Base-by-base conservation (phyloP, 2,797 vertebrate genomes). In the Tragopan temminckii region DNA sequence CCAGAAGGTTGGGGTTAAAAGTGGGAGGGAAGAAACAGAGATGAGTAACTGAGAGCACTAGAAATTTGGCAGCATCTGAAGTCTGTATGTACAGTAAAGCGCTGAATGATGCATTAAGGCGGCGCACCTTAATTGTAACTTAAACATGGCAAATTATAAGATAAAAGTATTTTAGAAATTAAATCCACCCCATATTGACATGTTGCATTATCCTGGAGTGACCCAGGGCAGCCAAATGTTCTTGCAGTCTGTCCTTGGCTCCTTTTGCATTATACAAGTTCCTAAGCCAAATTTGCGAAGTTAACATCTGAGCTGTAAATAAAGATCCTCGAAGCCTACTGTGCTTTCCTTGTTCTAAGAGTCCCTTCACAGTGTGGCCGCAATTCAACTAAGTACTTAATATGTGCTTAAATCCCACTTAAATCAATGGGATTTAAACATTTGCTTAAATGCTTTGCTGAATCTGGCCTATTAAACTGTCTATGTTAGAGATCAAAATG, bases 301-400 rank as follows among this genome's bases (percentile, higher is more conserved):
- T 96, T 90, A 94, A 88, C 80, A 92, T 94, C 93, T 96, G 91
- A 96, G 89, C 94, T 89, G 94, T 94, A 95, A 96, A 94, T 92
- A 90, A 92, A 94, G 93, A 92, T 93, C 55, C 80, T 57, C 23
- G 68, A 93, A 95, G 78, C 87, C 94, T 94, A 92, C 91, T 93
- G 90, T 87, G 91, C 70, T 84, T 78, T 85, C 84, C 89, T 91
- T 94, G 38, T 79, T 94, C 75, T 80, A 63, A 57, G 36, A 88
- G 68, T 80, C 80, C 95, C 90, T 88, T 93, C 92, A 90, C 86
- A 94, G 78, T 74, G 69, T 80, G 80, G 84, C 80, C 90, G 72
- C 80, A 93, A 78, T 85, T 96, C 88, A 94, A 42, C 75, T 64
- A 92, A 77, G 89, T 93, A 93, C 89, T 95, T 92, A 91, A 92